Evolutionary conservation across 2,888 invertebrate species (phyloP).

Genomic region (Melinopterus prodromus): DNA sequence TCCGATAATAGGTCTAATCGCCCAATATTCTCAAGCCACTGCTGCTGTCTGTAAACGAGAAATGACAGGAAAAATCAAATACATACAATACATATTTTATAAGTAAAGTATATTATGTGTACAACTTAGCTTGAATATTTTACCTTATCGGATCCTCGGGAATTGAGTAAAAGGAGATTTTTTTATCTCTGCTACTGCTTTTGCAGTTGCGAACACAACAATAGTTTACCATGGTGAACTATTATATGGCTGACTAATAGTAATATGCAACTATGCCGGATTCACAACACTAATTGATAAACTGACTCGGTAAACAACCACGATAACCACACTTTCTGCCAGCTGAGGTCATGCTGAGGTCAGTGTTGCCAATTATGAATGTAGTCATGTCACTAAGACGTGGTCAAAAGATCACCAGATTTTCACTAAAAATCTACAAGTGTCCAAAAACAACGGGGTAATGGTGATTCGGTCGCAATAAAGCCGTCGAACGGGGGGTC

Average conservation of each 20-base stretch:
- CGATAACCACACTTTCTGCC: not conserved
- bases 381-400: no score
- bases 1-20: not conserved
- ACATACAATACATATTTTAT: not conserved
- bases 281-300: not conserved
- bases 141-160: not conserved
- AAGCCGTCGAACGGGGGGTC: no score
- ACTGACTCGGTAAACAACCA: not conserved
- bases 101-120: not conserved
- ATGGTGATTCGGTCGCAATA: no score
- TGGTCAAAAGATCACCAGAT: no score
- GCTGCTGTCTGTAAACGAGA: not conserved
- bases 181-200: not conserved
- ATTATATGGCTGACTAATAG: no score
- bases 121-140: not conserved
- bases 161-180: not conserved
- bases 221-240: not conserved
- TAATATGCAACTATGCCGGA: not conserved
- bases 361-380: no score
- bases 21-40: slow-evolving; percentile 4
- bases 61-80: not conserved
- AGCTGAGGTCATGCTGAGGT: no score
- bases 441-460: no score
- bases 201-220: slow-evolving; percentile 4
- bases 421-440: no score